Percentiles rank a stretch among this genome's conserved stretches.
These are phyloP conservation scores for Fulmarus glacialis DNA, from an alignment of 2,113 vertebrate genomes.

Conservation along the genomic window DNA sequence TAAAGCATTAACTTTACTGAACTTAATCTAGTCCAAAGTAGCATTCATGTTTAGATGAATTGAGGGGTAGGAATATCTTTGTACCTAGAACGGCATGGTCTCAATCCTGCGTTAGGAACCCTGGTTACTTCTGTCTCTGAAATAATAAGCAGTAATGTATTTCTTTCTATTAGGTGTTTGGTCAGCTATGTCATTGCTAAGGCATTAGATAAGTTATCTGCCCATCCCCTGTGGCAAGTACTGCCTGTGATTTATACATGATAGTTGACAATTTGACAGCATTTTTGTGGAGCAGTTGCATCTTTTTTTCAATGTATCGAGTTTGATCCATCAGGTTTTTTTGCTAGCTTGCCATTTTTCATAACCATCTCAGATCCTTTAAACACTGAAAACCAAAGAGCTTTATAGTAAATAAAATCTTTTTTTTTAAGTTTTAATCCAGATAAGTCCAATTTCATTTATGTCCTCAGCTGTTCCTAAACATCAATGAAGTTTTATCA, in stretches of 20 bases:
- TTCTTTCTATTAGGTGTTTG: not conserved
- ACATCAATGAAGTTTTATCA: not conserved
- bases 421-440: not conserved
- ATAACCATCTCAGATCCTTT: not conserved
- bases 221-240: not conserved
- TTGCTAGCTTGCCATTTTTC: not conserved
- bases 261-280: not conserved
- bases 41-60: not conserved
- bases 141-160: not conserved
- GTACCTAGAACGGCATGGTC: not conserved
- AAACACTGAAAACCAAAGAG: not conserved
- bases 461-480: not conserved
- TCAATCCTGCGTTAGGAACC: not conserved
- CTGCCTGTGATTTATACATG: not conserved
- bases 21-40: not conserved
- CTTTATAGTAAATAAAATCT: not conserved
- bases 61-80: not conserved
- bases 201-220: not conserved
- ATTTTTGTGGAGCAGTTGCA: not conserved
- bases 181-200: not conserved
- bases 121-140: not conserved
- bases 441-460: not conserved
- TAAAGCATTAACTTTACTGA: not conserved
- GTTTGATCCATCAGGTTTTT: not conserved
- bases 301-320: not conserved